A percentile compares a stretch with the other conserved stretches of the same genome.
Evolutionary conservation across 1,140 invertebrate genomes (phyloP).

Genomic region (Penaeus vannamei): DNA sequence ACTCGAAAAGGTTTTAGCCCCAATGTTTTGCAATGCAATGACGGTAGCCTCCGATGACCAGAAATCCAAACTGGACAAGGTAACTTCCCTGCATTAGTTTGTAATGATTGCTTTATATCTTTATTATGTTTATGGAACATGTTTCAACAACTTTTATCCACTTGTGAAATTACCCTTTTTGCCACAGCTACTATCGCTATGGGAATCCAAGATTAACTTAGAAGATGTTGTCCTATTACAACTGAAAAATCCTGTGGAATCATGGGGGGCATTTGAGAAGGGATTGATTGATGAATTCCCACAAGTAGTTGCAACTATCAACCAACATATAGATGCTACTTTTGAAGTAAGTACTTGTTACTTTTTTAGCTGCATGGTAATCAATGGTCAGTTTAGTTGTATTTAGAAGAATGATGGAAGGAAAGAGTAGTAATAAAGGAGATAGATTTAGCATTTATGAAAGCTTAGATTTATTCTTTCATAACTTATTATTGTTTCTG

Average conservation of each 20-base stretch:
- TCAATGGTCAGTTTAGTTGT: neutral
- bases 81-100: constrained; percentile 68
- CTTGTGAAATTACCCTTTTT: neutral
- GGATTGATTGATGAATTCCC: constrained; percentile 62
- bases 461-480: too few relatives aligned
- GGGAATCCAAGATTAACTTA: constrained; percentile 93
- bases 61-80: constrained; percentile 90
- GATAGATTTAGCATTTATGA: too few relatives aligned
- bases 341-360: constrained; percentile 58
- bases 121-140: neutral
- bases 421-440: too few relatives aligned
- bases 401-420: too few relatives aligned
- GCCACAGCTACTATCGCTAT: constrained; percentile 84
- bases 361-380: neutral
- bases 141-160: constrained; percentile 2
- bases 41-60: constrained; percentile 87
- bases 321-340: constrained; percentile 67
- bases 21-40: constrained; percentile 95
- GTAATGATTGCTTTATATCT: neutral
- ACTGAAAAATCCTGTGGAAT: constrained; percentile 66
- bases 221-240: constrained; percentile 67
- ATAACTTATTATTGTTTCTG: too few relatives aligned
- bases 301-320: constrained; percentile 67
- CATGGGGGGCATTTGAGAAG: constrained; percentile 63
- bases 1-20: constrained; percentile 93